A percentile compares a stretch with the other conserved stretches of the same genome.
phyloP scores from a whole-genome alignment of 2,113 vertebrate genomes.

The Antigone vipio region DNA sequence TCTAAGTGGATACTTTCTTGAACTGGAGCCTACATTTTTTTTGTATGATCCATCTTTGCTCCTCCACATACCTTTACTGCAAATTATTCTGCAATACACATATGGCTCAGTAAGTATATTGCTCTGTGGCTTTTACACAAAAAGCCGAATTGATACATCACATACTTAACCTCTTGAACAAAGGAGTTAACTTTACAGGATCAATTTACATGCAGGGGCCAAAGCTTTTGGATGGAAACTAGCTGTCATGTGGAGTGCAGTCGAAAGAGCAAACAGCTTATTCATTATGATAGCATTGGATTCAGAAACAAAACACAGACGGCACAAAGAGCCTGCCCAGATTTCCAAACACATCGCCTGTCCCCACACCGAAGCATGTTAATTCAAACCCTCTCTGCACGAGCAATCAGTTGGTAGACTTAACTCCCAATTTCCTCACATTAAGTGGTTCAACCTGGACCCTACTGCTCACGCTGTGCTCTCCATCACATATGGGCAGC shows the following conservation, averaged over 20 bases:
- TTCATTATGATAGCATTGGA: slow-evolving; percentile 57
- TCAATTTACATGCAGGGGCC: slow-evolving; percentile 47
- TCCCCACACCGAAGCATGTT: background rate
- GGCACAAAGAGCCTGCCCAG: slow-evolving; percentile 34
- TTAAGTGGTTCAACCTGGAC: background rate
- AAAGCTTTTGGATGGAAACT: slow-evolving; percentile 56
- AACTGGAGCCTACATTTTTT: slow-evolving; percentile 3
- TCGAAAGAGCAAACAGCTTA: slow-evolving; percentile 65
- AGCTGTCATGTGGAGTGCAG: slow-evolving; percentile 54
- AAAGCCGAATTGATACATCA: slow-evolving; percentile 24
- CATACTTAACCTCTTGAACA: slow-evolving; percentile 53
- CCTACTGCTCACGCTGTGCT: background rate
- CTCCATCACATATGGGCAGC: background rate
- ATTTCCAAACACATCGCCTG: slow-evolving; percentile 19
- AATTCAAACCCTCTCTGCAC: slow-evolving; percentile 9
- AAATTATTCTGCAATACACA: background rate
- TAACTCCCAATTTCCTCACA: background rate
- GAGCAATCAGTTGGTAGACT: background rate
- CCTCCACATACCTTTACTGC: background rate
- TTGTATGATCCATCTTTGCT: background rate
- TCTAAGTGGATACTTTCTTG: slow-evolving; percentile 40
- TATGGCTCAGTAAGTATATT: background rate
- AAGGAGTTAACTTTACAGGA: slow-evolving; percentile 56
- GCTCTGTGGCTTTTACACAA: slow-evolving; percentile 16
- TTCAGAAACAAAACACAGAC: slow-evolving; percentile 67